Percentiles rank a stretch among this genome's conserved stretches.
Evolutionary conservation across 2,888 invertebrate species (phyloP).

Genomic region (Caenorhabditis sp.): DNA sequence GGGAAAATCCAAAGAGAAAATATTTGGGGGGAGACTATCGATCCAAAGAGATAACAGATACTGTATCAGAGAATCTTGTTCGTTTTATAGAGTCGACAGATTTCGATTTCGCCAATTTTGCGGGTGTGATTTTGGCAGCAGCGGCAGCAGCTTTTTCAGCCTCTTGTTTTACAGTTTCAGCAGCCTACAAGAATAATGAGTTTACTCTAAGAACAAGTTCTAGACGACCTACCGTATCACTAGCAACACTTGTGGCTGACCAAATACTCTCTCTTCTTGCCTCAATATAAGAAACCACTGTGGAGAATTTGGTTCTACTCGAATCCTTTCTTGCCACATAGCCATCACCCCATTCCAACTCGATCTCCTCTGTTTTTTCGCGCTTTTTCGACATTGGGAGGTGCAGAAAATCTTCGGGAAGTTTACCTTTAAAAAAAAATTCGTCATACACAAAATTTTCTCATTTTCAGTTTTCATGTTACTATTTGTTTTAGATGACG

Average conservation of each 20-base stretch:
- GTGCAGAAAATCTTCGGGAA: constrained; percentile 48
- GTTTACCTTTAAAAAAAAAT: constrained; percentile 37
- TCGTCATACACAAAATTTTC: too few species aligned
- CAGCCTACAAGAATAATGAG: constrained; percentile 18
- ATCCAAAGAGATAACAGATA: constrained; percentile 51
- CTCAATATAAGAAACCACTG: constrained; percentile 57
- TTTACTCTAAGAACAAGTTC: too few species aligned
- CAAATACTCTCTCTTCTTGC: constrained; percentile 52
- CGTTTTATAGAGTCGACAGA: constrained; percentile 50
- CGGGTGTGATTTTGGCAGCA: constrained; percentile 3
- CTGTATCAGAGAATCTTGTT: constrained; percentile 54
- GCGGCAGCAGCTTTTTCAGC: constrained; percentile 21
- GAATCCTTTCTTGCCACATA: constrained; percentile 59
- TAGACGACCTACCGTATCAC: constrained; percentile 27
- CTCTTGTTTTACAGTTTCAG: constrained; percentile 27
- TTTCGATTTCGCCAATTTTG: constrained; percentile 32
- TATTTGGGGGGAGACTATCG: too few species aligned
- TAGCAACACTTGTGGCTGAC: constrained; percentile 43
- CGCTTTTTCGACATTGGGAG: constrained; percentile 46
- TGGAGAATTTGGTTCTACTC: constrained; percentile 58
- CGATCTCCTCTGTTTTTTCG: constrained; percentile 44
- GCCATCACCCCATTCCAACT: constrained; percentile 56
- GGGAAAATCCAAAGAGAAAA: not conserved
- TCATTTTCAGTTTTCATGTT: too few species aligned
- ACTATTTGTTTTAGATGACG: too few species aligned